Conservation (phyloP, 2,113 vertebrate species). For the Pomatostomus ruficeps region DNA sequence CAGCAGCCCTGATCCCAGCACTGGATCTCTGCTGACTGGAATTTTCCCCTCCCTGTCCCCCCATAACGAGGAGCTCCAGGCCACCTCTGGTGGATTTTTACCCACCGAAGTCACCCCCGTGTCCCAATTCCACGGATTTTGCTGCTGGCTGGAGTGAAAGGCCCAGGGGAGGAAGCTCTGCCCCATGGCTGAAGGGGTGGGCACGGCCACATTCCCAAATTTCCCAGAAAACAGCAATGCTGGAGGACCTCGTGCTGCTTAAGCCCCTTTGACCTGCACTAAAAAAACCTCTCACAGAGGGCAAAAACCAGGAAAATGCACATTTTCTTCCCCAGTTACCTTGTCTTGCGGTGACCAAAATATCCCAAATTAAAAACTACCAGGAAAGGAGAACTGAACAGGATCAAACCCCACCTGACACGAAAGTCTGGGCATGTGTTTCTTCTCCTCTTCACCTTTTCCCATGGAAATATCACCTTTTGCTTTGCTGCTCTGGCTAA, state of each 20-base stretch:
- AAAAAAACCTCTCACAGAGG: neutral
- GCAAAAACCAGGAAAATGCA: neutral
- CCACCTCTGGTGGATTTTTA: neutral
- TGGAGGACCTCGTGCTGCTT: neutral
- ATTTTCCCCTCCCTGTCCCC: neutral
- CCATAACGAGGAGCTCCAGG: conserved; percentile 5
- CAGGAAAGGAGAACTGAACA: neutral
- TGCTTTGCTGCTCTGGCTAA: neutral
- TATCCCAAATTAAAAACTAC: neutral
- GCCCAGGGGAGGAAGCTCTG: neutral
- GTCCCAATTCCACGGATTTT: neutral
- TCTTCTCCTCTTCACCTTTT: neutral
- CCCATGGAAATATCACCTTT: neutral
- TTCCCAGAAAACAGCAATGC: neutral
- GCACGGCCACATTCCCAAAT: neutral
- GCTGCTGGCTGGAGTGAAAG: neutral
- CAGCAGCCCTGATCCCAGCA: neutral
- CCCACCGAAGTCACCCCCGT: conserved; percentile 7
- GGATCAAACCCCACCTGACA: neutral
- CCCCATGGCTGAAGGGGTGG: neutral
- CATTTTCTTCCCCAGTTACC: neutral
- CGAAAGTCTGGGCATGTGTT: neutral
- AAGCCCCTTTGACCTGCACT: neutral
- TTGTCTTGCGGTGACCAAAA: neutral
- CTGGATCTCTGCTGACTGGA: conserved; percentile 43